A percentile compares a stretch with the other conserved stretches of the same genome.
Evolutionary conservation across 1,140 invertebrate genomes (phyloP).

Genomic region (Megalonaias nervosa): DNA sequence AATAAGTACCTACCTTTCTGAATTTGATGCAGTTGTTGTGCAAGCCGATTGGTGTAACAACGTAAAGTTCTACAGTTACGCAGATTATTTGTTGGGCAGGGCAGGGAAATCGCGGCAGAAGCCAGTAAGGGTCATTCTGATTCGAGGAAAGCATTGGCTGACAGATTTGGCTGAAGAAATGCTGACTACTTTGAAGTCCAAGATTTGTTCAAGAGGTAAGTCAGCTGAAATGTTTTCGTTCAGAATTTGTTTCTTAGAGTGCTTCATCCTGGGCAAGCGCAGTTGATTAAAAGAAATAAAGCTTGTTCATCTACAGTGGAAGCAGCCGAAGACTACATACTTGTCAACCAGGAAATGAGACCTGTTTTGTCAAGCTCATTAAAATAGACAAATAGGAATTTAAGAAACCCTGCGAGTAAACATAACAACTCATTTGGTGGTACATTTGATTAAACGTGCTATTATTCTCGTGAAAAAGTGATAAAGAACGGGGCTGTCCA

Average conservation of each 20-base stretch:
- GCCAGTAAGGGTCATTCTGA: no score
- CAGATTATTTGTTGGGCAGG: conserved; percentile 15
- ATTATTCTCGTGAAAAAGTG: neutral
- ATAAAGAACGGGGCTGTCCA: neutral
- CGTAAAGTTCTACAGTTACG: conserved; percentile 18
- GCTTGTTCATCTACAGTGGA: conserved; percentile 7
- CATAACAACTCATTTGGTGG: neutral
- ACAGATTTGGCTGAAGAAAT: no score
- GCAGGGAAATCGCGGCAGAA: no score
- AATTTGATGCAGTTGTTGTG: conserved; percentile 11
- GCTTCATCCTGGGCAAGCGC: conserved; percentile 5
- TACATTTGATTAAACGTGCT: neutral
- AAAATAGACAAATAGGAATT: neutral
- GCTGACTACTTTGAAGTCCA: neutral
- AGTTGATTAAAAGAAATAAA: conserved; percentile 22
- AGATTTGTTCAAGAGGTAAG: conserved; percentile 3
- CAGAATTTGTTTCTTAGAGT: conserved; percentile 11
- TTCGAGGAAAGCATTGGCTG: no score
- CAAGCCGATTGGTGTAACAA: neutral
- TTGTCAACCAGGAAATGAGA: neutral
- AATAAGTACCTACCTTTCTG: conserved; percentile 11
- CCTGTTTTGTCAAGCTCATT: neutral
- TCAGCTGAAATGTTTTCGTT: neutral
- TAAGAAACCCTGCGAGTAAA: neutral
- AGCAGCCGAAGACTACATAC: conserved; percentile 20